A percentile compares a stretch with the other conserved stretches of the same genome.
Evolutionary conservation across 2,888 invertebrate genomes (phyloP).

Genomic region (Phyllotreta cruciferae): DNA sequence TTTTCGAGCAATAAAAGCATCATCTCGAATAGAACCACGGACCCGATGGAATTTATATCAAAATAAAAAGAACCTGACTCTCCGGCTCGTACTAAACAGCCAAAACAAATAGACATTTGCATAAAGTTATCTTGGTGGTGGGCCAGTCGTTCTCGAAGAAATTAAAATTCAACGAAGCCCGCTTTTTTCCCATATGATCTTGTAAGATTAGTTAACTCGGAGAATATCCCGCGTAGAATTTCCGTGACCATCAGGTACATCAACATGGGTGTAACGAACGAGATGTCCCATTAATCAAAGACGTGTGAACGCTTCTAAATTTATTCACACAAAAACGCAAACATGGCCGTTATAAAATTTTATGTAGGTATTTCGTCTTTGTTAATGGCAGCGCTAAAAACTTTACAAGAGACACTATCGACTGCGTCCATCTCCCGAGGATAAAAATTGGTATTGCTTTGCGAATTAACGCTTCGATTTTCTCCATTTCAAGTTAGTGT

Average conservation of each 20-base stretch:
- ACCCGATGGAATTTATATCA: conserved; percentile 50
- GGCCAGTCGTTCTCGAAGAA: conserved; percentile 33
- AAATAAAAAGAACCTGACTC: conserved; percentile 52
- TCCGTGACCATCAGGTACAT: no score
- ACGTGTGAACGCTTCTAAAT: conserved; percentile 19
- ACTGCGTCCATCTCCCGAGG: conserved; percentile 10
- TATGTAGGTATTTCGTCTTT: conserved; percentile 18
- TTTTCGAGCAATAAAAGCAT: conserved; percentile 50
- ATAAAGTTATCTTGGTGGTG: conserved; percentile 47
- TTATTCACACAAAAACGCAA: conserved; percentile 16
- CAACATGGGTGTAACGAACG: no score
- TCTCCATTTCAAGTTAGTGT: no score
- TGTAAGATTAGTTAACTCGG: no score
- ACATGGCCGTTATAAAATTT: conserved; percentile 18
- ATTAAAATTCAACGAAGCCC: conserved; percentile 6
- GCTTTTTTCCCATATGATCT: no score
- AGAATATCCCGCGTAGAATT: no score
- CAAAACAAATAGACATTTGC: conserved; percentile 54
- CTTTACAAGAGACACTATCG: conserved; percentile 14
- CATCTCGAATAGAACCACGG: conserved; percentile 34
- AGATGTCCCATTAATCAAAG: conserved; percentile 10
- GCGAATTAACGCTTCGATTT: no score
- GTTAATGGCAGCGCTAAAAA: conserved; percentile 20
- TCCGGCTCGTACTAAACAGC: conserved; percentile 45
- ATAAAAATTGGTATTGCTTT: no score